A percentile compares a stretch with the other conserved stretches of the same genome.
Conservation (phyloP, 2,888 invertebrate genomes). For the Acanthosepion pharaonis region DNA sequence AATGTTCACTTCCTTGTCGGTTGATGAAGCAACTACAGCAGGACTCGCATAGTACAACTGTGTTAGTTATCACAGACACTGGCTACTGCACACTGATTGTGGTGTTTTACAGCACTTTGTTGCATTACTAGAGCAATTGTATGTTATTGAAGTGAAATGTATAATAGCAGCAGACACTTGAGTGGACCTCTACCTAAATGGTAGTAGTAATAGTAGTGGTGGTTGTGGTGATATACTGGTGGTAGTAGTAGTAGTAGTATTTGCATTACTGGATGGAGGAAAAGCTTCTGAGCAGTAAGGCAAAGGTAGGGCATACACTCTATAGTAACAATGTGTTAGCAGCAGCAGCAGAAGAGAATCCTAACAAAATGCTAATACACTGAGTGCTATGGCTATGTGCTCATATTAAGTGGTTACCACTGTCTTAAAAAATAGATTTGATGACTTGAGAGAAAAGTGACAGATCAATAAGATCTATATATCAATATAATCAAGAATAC, state of each 20-base stretch:
- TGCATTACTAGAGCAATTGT: conserved; percentile 18
- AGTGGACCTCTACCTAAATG: conserved; percentile 17
- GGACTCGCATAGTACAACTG: background rate
- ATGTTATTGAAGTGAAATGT: conserved; percentile 8
- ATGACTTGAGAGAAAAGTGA: background rate
- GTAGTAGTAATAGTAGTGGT: background rate
- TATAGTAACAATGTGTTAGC: conserved; percentile 2
- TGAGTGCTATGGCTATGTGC: background rate
- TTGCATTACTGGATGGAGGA: conserved; percentile 2
- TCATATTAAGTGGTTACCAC: background rate
- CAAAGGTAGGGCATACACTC: conserved; percentile 33
- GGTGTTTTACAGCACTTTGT: conserved; percentile 3
- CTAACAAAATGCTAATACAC: background rate
- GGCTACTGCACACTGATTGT: conserved; percentile 8
- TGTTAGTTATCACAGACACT: background rate
- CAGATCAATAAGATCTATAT: background rate
- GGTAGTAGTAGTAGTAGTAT: conserved; percentile 18
- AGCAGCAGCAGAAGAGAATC: conserved; percentile 33
- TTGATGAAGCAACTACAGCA: conserved; percentile 6
- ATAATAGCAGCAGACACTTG: conserved; percentile 33
- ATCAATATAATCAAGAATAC: background rate
- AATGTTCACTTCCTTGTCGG: background rate
- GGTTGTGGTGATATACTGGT: background rate
- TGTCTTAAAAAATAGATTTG: conserved; percentile 33
- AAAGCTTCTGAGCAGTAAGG: background rate